Evolutionary conservation across 2,888 invertebrate species (phyloP), one percentile per base, ranked within the genome.

Genomic region (Cybosia mesomella): DNA sequence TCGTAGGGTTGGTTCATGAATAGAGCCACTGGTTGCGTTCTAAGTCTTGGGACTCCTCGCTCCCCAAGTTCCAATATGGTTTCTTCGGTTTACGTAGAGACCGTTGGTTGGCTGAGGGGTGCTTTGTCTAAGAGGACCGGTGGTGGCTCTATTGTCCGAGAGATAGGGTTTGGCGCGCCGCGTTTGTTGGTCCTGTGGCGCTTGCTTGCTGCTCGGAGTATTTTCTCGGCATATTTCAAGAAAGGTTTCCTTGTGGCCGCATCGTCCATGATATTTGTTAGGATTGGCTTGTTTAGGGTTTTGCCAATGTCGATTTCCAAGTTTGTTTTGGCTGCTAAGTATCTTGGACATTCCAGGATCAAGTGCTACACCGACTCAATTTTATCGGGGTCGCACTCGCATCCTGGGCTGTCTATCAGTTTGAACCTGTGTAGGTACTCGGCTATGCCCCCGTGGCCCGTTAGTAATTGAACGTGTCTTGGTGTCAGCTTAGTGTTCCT

Each of bases 351-450:
- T 10, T 69, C 65, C 18, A 61, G 39, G 1, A 60, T 34, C 7
- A 64, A 22, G 57, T 60, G 68, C 68, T 49, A 43, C 10, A 57
- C 24, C 18, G 68, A 55, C 18, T 68, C 60, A 9, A 43, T 58
- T 67, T 10, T 57, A 28, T 28, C 28, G 28, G 28, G 28, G 28
- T 28, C 28, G 28, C 28, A 28, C 28, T 28, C 28, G 28, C 28
- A n/a, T n/a, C n/a, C n/a, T n/a, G n/a, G n/a, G n/a, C n/a, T n/a
- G n/a, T n/a, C n/a, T n/a, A n/a, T n/a, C n/a, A n/a, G n/a, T n/a
- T n/a, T n/a, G n/a, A n/a, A n/a, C n/a, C n/a, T n/a, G n/a, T n/a
- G n/a, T n/a, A n/a, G n/a, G n/a, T n/a, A n/a, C n/a, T n/a, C n/a
- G n/a, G n/a, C n/a, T n/a, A n/a, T n/a, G n/a, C n/a, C n/a, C n/a